Evolutionary conservation across 1,140 invertebrate species (phyloP), one percentile per base, ranked within the genome.

Genomic region (Bombus polaris): DNA sequence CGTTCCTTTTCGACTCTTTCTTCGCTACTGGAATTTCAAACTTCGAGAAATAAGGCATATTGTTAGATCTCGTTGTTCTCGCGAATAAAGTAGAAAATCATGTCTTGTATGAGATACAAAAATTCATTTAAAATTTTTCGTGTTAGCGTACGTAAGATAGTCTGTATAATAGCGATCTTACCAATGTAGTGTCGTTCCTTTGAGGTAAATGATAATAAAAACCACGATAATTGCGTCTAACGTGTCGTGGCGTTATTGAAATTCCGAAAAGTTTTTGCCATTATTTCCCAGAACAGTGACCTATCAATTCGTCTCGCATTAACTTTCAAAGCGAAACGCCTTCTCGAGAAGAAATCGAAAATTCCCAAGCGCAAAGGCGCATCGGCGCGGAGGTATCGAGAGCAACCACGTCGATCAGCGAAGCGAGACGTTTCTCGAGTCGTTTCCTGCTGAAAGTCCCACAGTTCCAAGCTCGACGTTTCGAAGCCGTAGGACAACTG

Each of bases 351-450:
- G 37, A 65, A 66, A 66, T 82, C 42, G 80, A 75, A 62, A 75
- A 82, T 82, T 82, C 80, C 18, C 53, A 25, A 44, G 53, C 70
- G 37, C 68, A 15, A 37, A 4, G 77, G 44, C 65, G 42, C 42
- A 37, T 47, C 22, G n/a, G 3, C 12, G 12, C 59, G 32, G 2
- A 77, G 18, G 32, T 71, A 53, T 53, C 47, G 18, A 53, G 47
- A 39, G 44, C 35, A 59, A 2, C 28, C 13, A 32, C 35, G 75
- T 84, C 82, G 28, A 62, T 83, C 82, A 39, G 44, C 47, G 28
- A 18, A 37, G 37, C 32, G 73, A 53, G 59, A 53, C 62, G 39
- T 65, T 62, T 25, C 32, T 44, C 71, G 15, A 22, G 44, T 82
- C 71, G 80, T 82, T 62, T 70, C 65, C 71, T 53, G 47, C 44